Evolutionary conservation across 2,113 vertebrate genomes (phyloP).

Genomic region (Lasiurus cinereus): DNA sequence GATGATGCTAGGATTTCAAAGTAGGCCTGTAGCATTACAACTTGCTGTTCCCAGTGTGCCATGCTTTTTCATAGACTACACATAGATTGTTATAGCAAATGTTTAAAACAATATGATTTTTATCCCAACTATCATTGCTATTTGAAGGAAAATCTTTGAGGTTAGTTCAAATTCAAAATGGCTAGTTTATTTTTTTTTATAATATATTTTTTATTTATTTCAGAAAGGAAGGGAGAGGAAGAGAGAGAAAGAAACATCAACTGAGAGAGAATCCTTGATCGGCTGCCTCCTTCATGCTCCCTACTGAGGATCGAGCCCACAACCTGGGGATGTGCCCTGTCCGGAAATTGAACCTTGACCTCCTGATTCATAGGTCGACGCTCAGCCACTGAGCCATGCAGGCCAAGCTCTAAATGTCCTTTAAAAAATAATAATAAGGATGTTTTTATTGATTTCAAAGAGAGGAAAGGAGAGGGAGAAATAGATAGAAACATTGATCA

Average conservation of each 20-base stretch:
- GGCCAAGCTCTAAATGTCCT: neutral
- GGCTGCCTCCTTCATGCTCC: neutral
- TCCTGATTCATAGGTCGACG: neutral
- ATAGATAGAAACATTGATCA: neutral
- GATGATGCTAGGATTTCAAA: slow-evolving; percentile 26
- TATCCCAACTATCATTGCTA: neutral
- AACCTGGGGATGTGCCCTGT: neutral
- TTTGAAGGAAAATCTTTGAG: slow-evolving; percentile 41
- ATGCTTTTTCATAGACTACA: neutral
- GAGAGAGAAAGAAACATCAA: neutral
- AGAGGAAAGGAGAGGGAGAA: neutral
- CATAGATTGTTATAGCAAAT: neutral
- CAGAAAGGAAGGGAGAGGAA: neutral
- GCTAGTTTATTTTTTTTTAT: neutral
- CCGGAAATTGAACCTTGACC: neutral
- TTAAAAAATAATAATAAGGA: neutral
- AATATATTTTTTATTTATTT: neutral
- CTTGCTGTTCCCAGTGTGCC: neutral
- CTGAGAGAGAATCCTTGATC: neutral
- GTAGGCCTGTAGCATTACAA: neutral
- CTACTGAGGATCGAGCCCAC: neutral
- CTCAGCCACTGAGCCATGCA: neutral
- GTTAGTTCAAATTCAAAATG: slow-evolving; percentile 38
- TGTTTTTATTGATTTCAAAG: neutral
- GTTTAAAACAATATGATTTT: neutral